Base-by-base conservation (phyloP, 1,140 invertebrate species). In the Drosophila serrata region DNA sequence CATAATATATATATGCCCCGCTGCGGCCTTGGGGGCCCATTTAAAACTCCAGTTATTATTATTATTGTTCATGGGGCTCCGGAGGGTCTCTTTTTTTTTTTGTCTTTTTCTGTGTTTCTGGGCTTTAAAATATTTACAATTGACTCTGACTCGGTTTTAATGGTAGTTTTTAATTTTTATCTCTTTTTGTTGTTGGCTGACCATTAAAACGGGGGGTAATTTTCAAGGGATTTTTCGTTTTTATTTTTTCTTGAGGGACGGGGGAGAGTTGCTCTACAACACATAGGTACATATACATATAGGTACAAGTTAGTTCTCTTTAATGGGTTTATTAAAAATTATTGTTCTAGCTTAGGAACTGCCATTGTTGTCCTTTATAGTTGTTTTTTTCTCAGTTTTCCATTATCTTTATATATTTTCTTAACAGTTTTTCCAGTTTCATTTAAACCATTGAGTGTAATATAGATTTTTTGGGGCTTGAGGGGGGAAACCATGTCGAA, bases 331-430 rank as follows among this genome's bases (percentile, higher is more conserved):
- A 17, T 82, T 70, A 62, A 88, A 87, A 87, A 87, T 87, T 87
- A 87, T 87, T 87, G 82, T 87, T 82, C 82, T 87, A 73, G 60
- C 81, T 69, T 88, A 87, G 82, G 82, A 87, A 87, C 82, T 77
- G 48, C 62, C 22, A 63, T 73, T 70, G 79, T 73, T 77, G 76
- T 82, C 58, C 84, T 79, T 75, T 35, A 51, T 40, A 72, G 51
- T 70, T n/a, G n/a, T n/a, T n/a, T n/a, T 68, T 58, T 68, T 58
- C 39, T 22, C 42, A 78, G 68, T 63, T 53, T 46, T 79, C 59
- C 61, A 35, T 64, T 63, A 22, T 43, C 53, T 6, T 49, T 19
- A 24, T 46, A 17, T 56, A 31, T 31, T 35, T 48, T 6, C 17
- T 19, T 17, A 13, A 55, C 75, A 69, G 73, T 69, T 77, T 61